Percentiles rank a stretch among this genome's conserved stretches.
Evolutionary conservation across 2,888 invertebrate genomes (phyloP).

Genomic region (Spodoptera picta): DNA sequence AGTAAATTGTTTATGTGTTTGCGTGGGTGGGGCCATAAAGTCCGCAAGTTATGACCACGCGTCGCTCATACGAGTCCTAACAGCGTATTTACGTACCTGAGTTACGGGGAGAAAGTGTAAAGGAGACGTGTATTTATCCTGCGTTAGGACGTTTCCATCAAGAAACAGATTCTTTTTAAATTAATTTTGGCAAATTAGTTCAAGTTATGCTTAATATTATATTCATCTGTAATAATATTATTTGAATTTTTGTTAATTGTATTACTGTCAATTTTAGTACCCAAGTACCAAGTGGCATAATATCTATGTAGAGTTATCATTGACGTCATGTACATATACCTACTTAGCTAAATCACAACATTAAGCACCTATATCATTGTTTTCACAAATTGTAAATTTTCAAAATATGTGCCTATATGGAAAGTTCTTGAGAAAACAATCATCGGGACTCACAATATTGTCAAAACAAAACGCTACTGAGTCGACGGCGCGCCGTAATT

Average conservation of each 20-base stretch:
- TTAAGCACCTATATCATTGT: too few relatives aligned
- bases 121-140: constrained; percentile 30
- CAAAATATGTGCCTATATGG: constrained; percentile 7
- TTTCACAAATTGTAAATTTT: too few relatives aligned
- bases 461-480: constrained; percentile 53
- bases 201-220: too few relatives aligned
- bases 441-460: constrained; percentile 40
- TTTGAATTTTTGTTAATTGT: too few relatives aligned
- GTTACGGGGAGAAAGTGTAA: constrained; percentile 46
- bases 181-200: too few relatives aligned
- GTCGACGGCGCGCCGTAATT: constrained; percentile 54
- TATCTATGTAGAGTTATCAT: too few relatives aligned
- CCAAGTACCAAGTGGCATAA: too few relatives aligned
- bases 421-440: constrained; percentile 34
- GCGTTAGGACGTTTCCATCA: neutral
- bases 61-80: constrained; percentile 53
- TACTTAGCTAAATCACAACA: too few relatives aligned
- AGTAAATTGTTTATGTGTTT: constrained; percentile 54
- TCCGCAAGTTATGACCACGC: constrained; percentile 53
- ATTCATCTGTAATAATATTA: too few relatives aligned
- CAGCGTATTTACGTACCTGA: constrained; percentile 62
- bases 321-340: too few relatives aligned
- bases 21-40: constrained; percentile 65
- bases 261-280: too few relatives aligned
- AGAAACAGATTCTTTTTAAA: neutral